Evolutionary conservation across 2,888 invertebrate genomes (phyloP), one percentile per base, ranked within the genome.

Genomic region (Petrolisthes cinctipes): DNA sequence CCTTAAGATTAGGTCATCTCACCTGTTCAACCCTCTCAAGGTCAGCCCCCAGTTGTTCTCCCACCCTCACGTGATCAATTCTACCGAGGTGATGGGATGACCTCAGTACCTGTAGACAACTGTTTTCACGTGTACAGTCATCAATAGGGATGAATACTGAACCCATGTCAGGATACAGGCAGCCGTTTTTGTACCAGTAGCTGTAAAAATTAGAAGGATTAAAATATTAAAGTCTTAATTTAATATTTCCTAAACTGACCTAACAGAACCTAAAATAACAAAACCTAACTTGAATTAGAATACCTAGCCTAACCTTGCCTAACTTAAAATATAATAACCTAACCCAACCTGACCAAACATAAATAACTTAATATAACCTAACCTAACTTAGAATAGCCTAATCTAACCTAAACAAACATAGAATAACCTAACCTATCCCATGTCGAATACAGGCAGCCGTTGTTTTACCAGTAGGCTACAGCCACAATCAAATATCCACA

Each of bases 401-500:
- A 37, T 37, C 37, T 37, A 37, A 37, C 37, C 37, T 37, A 37
- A 37, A 37, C 37, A 37, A 37, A 37, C 37, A 37, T 37, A 37
- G 37, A 37, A 37, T 37, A 37, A 37, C 37, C 1, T 37, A 37
- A 85, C 86, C 0, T 89, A 89, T 3, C 66, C 80, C 90, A 90
- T 90, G 54, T 90, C 86, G 90, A 85, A 17, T 80, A 85, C 54
- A 90, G 66, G 71, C 89, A 89, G 0, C 89, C 89, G 56, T 90
- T 90, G 66, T 81, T 76, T 66, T 89, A 86, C 90, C 90, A 90
- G 90, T 90, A 90, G 61, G n/a, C n/a, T n/a, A n/a, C n/a, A n/a
- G n/a, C n/a, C 37, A 37, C 37, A 37, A 37, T 37, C 37, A 37
- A 37, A 37, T 37, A 37, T 37, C 37, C 37, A 37, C 37, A 0